Percentiles rank a stretch among this genome's conserved stretches.
phyloP scores from a whole-genome alignment of 2,797 vertebrate genomes.

The Vespertilio murinus region DNA sequence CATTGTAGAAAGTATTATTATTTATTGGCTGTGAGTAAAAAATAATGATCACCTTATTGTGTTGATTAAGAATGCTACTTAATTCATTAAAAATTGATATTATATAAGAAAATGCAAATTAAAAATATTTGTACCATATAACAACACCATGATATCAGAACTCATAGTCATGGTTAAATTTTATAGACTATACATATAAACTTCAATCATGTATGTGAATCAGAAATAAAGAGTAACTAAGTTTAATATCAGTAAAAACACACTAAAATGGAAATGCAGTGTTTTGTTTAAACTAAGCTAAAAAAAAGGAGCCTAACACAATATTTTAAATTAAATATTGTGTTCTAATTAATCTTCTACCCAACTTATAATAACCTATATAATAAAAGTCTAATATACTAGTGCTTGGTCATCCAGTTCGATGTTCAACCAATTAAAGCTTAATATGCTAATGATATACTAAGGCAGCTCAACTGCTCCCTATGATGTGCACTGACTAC shows the following conservation, averaged over 20 bases:
- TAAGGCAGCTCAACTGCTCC: no score
- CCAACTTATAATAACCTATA: neutral
- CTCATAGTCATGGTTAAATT: neutral
- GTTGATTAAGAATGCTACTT: neutral
- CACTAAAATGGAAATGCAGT: neutral
- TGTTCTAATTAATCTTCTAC: neutral
- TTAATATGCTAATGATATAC: no score
- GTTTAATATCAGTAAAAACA: neutral
- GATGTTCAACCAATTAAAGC: no score
- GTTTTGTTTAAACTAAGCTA: neutral
- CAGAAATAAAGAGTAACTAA: neutral
- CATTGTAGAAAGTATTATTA: neutral
- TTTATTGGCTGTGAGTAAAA: neutral
- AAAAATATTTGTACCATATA: neutral
- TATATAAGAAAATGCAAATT: neutral
- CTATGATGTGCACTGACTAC: no score
- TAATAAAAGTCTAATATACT: no score
- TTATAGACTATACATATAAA: neutral
- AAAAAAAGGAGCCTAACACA: neutral
- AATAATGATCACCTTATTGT: neutral
- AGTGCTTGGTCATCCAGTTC: no score
- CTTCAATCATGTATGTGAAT: neutral
- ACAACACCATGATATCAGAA: neutral
- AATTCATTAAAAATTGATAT: neutral
- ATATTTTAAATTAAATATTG: neutral